Evolutionary conservation across 2,888 invertebrate genomes (phyloP).

Genomic region (Oligia latruncula): DNA sequence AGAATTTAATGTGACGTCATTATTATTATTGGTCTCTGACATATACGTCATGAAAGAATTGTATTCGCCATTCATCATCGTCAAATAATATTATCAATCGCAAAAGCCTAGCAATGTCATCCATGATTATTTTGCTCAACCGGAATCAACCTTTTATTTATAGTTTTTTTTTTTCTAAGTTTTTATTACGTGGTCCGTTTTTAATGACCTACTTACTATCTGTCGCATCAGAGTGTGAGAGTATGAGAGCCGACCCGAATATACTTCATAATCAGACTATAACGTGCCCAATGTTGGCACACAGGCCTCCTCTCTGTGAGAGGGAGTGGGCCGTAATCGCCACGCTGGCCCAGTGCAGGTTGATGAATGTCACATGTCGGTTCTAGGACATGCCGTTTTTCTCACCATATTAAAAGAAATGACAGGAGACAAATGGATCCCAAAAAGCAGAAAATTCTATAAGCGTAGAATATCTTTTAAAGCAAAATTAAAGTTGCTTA

Average conservation of each 20-base stretch:
- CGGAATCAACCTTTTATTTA: neutral
- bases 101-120: neutral
- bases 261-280: neutral
- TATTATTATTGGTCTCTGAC: neutral
- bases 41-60: neutral
- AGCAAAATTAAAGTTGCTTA: neutral
- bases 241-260: neutral
- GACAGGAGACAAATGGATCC: no score
- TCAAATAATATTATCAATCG: neutral
- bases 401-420: neutral
- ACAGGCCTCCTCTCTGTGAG: neutral
- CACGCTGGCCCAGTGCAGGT: neutral
- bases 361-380: neutral
- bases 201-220: no score
- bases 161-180: no score
- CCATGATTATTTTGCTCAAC: neutral
- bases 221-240: neutral
- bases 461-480: no score
- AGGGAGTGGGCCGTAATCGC: neutral
- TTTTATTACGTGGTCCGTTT: no score
- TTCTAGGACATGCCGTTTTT: neutral
- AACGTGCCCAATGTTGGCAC: neutral
- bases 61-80: neutral
- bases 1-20: slow-evolving; percentile 6
- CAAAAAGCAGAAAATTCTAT: neutral